A percentile compares a stretch with the other conserved stretches of the same genome.
Evolutionary conservation across 1,140 invertebrate species (phyloP).

Genomic region (Acromyrmex charruanus): DNA sequence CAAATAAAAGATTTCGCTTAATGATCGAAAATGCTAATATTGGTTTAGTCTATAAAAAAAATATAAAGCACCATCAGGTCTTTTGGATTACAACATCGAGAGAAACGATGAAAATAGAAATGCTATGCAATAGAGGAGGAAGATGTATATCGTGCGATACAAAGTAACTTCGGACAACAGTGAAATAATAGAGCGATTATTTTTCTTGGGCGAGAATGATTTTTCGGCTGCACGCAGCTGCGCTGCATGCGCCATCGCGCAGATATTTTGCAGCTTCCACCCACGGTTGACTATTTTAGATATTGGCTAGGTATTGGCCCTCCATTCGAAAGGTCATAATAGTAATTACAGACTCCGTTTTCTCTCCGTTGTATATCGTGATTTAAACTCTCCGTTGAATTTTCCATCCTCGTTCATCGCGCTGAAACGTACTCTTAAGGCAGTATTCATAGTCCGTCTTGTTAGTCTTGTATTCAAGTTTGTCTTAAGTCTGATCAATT

Average conservation of each 20-base stretch:
- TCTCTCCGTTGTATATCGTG: neutral
- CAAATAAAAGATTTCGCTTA: neutral
- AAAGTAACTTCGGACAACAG: constrained; percentile 13
- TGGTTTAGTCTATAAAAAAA: neutral
- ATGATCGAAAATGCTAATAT: neutral
- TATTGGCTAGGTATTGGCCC: constrained; percentile 43
- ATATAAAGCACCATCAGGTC: neutral
- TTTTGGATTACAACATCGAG: neutral
- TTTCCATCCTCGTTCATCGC: constrained; percentile 17
- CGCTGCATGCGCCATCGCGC: constrained; percentile 39
- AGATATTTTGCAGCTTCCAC: constrained; percentile 46
- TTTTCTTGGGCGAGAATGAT: constrained; percentile 31
- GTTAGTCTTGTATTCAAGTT: no score
- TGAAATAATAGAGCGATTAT: constrained; percentile 52
- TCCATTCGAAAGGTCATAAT: constrained; percentile 57
- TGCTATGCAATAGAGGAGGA: neutral
- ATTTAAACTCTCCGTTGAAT: constrained; percentile 29
- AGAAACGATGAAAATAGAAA: constrained; percentile 5
- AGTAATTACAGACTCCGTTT: constrained; percentile 64
- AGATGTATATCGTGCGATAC: neutral
- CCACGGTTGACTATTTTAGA: constrained; percentile 68
- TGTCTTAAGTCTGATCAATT: no score
- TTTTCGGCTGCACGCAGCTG: constrained; percentile 12
- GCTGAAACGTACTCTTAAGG: neutral
- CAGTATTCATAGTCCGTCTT: no score